A percentile compares a stretch with the other conserved stretches of the same genome.
These are phyloP conservation scores for Himalopsyche kuldschensis DNA, from an alignment of 2,888 invertebrate species.

Conservation along the genomic window DNA sequence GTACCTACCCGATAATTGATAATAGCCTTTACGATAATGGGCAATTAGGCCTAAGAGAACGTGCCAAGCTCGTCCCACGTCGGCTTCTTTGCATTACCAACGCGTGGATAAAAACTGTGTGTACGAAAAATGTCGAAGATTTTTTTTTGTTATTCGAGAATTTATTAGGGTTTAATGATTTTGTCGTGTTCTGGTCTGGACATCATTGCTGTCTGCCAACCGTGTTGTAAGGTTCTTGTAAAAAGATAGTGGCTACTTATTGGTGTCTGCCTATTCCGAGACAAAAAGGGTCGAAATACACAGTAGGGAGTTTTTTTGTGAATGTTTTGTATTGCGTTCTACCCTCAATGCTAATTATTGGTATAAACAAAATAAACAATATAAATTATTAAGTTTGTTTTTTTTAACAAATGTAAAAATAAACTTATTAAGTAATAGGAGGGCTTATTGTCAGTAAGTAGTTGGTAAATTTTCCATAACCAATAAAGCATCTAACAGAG, in stretches of 20 bases:
- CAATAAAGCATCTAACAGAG: too few species aligned
- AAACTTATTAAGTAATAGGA: too few species aligned
- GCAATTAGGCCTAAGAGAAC: constrained; percentile 13
- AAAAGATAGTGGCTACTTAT: neutral
- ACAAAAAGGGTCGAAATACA: neutral
- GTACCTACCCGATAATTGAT: constrained; percentile 19
- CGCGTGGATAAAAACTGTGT: neutral
- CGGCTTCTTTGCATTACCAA: neutral
- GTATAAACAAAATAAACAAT: too few species aligned
- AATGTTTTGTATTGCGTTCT: too few species aligned
- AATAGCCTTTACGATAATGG: constrained; percentile 23
- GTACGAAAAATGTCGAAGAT: neutral
- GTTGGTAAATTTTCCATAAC: too few species aligned
- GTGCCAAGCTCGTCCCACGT: neutral
- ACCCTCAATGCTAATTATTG: too few species aligned
- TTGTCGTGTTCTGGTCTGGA: constrained; percentile 18
- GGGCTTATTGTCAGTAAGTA: too few species aligned
- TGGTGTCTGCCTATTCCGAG: neutral
- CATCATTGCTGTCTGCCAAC: neutral
- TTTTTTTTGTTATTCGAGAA: constrained; percentile 8
- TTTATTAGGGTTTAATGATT: constrained; percentile 32
- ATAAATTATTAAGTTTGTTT: too few species aligned
- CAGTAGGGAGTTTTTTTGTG: too few species aligned
- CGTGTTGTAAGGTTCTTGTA: neutral
- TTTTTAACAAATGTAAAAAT: too few species aligned